These are phyloP conservation scores for Molossus alvarezi DNA, from an alignment of 2,797 vertebrate genomes.

Conservation along the genomic window DNA sequence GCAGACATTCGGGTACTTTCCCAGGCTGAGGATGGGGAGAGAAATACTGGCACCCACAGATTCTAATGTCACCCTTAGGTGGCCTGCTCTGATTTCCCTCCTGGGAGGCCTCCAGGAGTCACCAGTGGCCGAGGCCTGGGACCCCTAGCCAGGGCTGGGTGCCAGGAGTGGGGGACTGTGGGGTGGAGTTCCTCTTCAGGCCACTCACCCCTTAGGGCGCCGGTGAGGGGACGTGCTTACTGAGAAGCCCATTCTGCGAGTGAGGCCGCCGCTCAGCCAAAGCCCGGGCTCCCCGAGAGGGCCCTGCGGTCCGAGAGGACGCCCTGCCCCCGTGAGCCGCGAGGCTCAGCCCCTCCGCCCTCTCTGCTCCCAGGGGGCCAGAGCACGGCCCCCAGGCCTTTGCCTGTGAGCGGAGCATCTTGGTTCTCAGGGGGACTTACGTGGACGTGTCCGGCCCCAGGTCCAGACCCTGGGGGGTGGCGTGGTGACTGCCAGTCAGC, in stretches of 20 bases:
- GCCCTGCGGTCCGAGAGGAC: neutral
- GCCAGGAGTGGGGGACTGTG: neutral
- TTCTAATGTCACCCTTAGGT: neutral
- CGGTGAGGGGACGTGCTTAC: neutral
- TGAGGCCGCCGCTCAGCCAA: neutral
- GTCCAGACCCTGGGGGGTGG: neutral
- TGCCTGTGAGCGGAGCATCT: rapidly evolving
- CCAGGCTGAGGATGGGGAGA: neutral
- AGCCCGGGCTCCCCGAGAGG: neutral
- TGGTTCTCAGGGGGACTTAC: neutral
- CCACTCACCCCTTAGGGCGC: neutral
- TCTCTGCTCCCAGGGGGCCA: too few relatives aligned
- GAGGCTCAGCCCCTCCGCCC: too few relatives aligned
- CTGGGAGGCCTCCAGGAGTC: neutral
- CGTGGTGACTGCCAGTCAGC: rapidly evolving
- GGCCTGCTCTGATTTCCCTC: neutral
- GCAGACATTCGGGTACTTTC: rapidly evolving
- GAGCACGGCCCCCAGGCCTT: neutral
- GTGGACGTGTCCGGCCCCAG: neutral
- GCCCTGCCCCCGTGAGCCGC: rapidly evolving
- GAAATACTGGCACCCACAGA: too few relatives aligned
- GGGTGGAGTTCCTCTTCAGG: neutral
- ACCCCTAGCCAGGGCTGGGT: neutral
- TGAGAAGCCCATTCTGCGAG: rapidly evolving
- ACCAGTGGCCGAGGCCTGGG: neutral